Evolutionary conservation across 2,113 vertebrate genomes (phyloP).

Genomic region (Nibea coibor): DNA sequence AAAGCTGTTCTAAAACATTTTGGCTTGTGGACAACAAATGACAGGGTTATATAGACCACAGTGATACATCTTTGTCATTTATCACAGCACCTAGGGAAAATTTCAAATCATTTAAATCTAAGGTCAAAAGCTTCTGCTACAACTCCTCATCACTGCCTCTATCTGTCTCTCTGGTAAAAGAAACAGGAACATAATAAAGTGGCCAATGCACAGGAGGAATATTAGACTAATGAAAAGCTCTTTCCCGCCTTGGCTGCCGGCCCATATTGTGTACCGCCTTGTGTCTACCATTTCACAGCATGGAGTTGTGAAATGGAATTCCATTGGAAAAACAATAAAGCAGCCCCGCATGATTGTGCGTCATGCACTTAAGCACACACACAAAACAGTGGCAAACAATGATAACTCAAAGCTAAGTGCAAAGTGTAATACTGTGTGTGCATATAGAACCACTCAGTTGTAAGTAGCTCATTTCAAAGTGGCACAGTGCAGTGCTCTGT

Average conservation of each 20-base stretch:
- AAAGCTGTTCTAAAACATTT: constrained; percentile 32
- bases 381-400: constrained; percentile 29
- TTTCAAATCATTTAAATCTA: constrained; percentile 66
- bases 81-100: constrained; percentile 40
- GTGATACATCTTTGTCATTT: constrained; percentile 50
- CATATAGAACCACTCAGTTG: constrained; percentile 14
- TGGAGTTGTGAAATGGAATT: constrained; percentile 65
- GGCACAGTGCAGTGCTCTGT: constrained; percentile 6
- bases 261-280: constrained; percentile 56
- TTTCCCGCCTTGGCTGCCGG: constrained; percentile 68
- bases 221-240: constrained; percentile 82
- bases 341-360: constrained; percentile 18
- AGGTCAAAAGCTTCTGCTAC: constrained; percentile 62
- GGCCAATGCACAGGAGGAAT: constrained; percentile 76
- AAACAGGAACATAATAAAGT: constrained; percentile 65
- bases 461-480: constrained; percentile 18
- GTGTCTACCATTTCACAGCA: constrained; percentile 55
- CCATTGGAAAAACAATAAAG: constrained; percentile 69
- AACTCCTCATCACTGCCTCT: constrained; percentile 40
- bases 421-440: constrained; percentile 34
- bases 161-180: constrained; percentile 38
- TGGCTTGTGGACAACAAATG: constrained; percentile 39
- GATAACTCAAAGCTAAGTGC: constrained; percentile 42
- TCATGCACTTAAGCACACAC: constrained; percentile 35
- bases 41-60: constrained; percentile 2